Evolutionary conservation across 2,888 invertebrate species (phyloP).

Genomic region (Tiphia femorata): DNA sequence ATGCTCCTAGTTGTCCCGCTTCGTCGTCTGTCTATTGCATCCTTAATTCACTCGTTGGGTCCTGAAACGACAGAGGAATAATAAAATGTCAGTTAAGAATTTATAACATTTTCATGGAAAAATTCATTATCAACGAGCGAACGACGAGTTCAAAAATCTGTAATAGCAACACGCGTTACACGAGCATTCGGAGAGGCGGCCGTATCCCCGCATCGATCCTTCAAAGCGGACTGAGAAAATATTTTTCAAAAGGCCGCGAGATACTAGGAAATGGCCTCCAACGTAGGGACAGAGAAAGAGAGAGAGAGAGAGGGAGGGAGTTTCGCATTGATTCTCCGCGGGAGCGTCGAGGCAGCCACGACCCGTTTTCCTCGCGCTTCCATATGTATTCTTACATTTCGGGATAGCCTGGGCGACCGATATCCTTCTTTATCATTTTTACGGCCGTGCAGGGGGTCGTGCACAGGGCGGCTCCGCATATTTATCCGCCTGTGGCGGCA

Average conservation of each 20-base stretch:
- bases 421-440: slow-evolving; percentile 67
- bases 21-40: no score
- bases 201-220: no score
- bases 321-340: slow-evolving; percentile 34
- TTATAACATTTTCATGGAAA: no score
- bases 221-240: neutral
- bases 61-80: no score
- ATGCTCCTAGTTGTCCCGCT: no score
- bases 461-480: slow-evolving; percentile 57
- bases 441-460: slow-evolving; percentile 59
- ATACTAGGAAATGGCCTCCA: no score
- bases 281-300: neutral
- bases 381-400: slow-evolving; percentile 59
- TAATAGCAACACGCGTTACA: no score
- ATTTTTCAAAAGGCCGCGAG: neutral
- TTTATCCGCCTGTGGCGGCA: slow-evolving; percentile 56
- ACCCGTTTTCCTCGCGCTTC: slow-evolving; percentile 39
- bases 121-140: no score
- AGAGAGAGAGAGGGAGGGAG: slow-evolving; percentile 6
- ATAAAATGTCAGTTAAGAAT: no score
- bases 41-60: no score
- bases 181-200: no score
- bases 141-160: no score
- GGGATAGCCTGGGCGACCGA: slow-evolving; percentile 52
- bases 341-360: slow-evolving; percentile 6